Evolutionary conservation across 2,888 invertebrate genomes (phyloP), one percentile per base, ranked within the genome.

Genomic region (Tachina fera): DNA sequence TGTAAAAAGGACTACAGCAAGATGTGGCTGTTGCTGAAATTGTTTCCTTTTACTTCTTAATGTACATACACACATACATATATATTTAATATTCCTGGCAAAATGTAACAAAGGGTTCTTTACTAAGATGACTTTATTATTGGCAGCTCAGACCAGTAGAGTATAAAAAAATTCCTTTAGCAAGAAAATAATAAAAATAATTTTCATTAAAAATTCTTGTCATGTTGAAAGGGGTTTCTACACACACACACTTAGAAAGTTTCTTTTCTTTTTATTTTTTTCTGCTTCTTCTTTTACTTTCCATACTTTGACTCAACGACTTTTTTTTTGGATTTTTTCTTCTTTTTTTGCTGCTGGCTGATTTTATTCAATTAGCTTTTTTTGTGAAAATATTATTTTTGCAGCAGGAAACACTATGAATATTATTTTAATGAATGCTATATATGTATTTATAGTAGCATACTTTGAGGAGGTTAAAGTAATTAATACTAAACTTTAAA

Each of bases 141-240:
- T 85, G 82, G 78, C 82, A 82, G 58, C 41, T 16, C 63, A 31
- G 45, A 16, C 31, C 49, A 49, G 22, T n/a, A 58, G 56, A 60
- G 47, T 39, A 19, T 22, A 16, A 75, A 68, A 31, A 63, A 53
- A 60, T 9, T 39, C 56, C 51, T n/a, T 9, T 9, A 53, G 19
- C n/a, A 58, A 31, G 6, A 41, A 56, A 56, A 56, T 6, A 56
- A 31, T 10, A 56, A 68, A 86, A 85, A 83, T 74, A 88, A 86
- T 82, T 88, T 89, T 89, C 89, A 90, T 90, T 90, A 91, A 90
- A 90, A 90, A 91, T 92, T 91, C 91, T 88, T 89, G 90, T 91
- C 91, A 91, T 91, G 91, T 90, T 88, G 31, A 81, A 49, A 83
- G 75, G 76, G 75, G 83, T 86, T 79, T 79, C 60, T 60, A 63